phyloP scores from a whole-genome alignment of 2,888 invertebrate species.

The Drosophila silvestris region DNA sequence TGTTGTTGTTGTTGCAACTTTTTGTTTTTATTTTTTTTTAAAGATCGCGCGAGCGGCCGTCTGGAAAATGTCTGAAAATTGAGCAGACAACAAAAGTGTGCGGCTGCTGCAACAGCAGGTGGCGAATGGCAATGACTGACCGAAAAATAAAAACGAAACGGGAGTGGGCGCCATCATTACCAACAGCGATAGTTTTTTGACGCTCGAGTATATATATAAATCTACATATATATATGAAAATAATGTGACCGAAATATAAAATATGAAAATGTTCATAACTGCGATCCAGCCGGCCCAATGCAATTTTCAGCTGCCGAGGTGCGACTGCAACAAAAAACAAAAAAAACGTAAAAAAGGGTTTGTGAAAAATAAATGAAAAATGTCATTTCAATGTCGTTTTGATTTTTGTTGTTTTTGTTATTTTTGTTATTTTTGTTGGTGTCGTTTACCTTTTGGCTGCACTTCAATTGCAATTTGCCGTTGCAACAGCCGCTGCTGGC shows the following conservation, averaged over 20 bases:
- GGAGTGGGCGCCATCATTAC: constrained; percentile 44
- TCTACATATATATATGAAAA: constrained; percentile 7
- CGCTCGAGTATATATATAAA: constrained; percentile 17
- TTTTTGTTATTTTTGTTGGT: constrained; percentile 53
- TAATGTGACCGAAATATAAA: constrained; percentile 43
- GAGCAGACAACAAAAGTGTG: constrained; percentile 59
- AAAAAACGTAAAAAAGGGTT: constrained; percentile 24
- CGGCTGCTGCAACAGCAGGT: constrained; percentile 62
- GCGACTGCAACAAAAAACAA: constrained; percentile 2
- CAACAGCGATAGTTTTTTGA: constrained; percentile 53
- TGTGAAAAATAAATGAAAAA: constrained; percentile 74
- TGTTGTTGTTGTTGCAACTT: constrained; percentile 32
- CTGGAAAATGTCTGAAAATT: constrained; percentile 82
- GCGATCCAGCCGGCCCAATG: constrained; percentile 16
- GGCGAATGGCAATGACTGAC: constrained; percentile 54
- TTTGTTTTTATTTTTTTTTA: constrained; percentile 51
- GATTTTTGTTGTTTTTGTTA: constrained; percentile 47
- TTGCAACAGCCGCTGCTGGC: constrained; percentile 54
- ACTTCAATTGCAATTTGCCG: constrained; percentile 77
- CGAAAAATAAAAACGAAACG: constrained; percentile 17
- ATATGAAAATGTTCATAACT: constrained; percentile 60
- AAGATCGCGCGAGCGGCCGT: constrained; percentile 73
- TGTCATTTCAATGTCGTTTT: constrained; percentile 83
- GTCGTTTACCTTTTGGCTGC: constrained; percentile 82
- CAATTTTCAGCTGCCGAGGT: neutral